Evolutionary conservation across 53 echinoderm and acorn worm species (phyloP).

Genomic region (Paelopatides confundens): DNA sequence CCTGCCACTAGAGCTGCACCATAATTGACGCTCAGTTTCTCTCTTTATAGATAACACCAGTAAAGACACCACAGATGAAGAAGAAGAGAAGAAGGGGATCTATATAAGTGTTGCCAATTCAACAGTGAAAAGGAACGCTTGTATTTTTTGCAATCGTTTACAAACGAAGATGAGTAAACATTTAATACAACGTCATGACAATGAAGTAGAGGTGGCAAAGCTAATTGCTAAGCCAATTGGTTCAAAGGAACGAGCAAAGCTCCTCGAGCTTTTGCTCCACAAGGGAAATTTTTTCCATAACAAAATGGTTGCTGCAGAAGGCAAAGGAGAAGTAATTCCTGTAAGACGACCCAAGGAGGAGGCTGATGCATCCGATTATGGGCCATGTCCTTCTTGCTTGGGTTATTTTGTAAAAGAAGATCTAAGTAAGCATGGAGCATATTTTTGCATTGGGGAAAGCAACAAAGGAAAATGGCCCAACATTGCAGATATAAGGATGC

Average conservation of each 20-base stretch:
- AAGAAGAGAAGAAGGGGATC: too few relatives aligned
- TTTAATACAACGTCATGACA: too few relatives aligned
- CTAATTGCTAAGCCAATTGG: background rate
- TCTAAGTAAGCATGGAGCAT: background rate
- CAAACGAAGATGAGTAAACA: too few relatives aligned
- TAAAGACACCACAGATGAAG: too few relatives aligned
- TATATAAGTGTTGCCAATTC: too few relatives aligned
- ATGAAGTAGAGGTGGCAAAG: background rate
- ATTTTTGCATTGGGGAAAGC: background rate
- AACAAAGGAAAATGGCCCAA: too few relatives aligned
- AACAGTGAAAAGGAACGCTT: too few relatives aligned
- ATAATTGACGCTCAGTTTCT: too few relatives aligned
- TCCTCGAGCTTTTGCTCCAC: background rate
- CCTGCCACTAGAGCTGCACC: too few relatives aligned
- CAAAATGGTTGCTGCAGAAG: background rate
- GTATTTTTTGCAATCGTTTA: too few relatives aligned
- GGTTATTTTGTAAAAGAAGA: background rate
- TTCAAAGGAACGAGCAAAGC: background rate
- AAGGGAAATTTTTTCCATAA: background rate
- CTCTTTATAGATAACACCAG: too few relatives aligned
- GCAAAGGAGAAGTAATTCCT: background rate
- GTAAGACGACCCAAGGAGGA: background rate
- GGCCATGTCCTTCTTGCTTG: background rate
- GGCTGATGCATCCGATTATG: background rate
- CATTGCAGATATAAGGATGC: too few relatives aligned